Percentiles rank a stretch among this genome's conserved stretches.
phyloP scores from a whole-genome alignment of 2,888 invertebrate species.

The Meiosimyza decipiens region DNA sequence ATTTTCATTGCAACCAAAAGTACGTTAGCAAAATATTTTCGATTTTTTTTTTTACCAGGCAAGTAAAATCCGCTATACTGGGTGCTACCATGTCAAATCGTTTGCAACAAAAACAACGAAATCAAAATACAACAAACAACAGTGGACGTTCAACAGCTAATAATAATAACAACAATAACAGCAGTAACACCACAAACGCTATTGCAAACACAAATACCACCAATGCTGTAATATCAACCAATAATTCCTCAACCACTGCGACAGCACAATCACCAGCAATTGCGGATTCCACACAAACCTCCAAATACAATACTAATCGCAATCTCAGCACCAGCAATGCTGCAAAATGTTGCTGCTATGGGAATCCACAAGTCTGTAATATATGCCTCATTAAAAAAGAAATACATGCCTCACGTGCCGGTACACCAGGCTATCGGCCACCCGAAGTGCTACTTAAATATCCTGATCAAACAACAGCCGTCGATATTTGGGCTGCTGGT shows the following conservation, averaged over 20 bases:
- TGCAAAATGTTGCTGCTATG: constrained; percentile 75
- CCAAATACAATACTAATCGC: constrained; percentile 60
- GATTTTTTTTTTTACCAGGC: constrained; percentile 32
- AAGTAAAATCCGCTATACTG: constrained; percentile 49
- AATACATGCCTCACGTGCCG: constrained; percentile 82
- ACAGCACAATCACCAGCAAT: constrained; percentile 4
- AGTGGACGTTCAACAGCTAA: constrained; percentile 31
- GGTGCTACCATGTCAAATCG: constrained; percentile 48
- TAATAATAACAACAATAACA: constrained; percentile 18
- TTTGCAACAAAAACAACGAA: constrained; percentile 48
- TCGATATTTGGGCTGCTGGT: constrained; percentile 91
- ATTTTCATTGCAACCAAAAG: too few species aligned
- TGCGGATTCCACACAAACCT: constrained; percentile 28
- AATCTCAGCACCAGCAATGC: constrained; percentile 42
- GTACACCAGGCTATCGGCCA: constrained; percentile 90
- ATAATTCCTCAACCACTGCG: background rate
- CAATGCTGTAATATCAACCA: background rate
- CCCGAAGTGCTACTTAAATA: constrained; percentile 87
- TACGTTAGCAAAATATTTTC: too few species aligned
- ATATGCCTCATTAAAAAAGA: constrained; percentile 74
- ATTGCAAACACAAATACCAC: background rate
- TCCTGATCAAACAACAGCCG: constrained; percentile 82
- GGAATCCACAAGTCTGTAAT: constrained; percentile 76
- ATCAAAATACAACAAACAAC: constrained; percentile 28
- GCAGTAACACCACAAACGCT: background rate